Evolutionary conservation across 2,888 invertebrate genomes (phyloP).

Genomic region (Drosophila paracracens): DNA sequence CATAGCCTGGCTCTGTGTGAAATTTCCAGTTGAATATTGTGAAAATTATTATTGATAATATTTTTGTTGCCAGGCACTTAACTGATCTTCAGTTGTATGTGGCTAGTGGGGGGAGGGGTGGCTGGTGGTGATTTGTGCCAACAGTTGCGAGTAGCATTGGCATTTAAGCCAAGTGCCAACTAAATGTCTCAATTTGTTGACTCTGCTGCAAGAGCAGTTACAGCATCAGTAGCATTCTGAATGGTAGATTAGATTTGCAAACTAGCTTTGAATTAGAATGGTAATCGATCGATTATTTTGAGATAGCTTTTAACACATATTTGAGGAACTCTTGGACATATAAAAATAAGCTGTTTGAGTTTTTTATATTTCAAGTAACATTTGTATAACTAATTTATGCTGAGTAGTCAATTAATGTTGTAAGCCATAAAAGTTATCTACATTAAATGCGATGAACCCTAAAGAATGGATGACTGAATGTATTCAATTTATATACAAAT

Average conservation of each 20-base stretch:
- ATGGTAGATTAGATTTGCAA: slow-evolving; percentile 1
- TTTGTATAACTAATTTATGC: not conserved
- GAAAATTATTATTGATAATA: slow-evolving; percentile 78
- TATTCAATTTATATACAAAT: not conserved
- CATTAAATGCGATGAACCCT: not conserved
- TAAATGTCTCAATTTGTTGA: slow-evolving; percentile 62
- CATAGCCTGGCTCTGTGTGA: slow-evolving; percentile 44
- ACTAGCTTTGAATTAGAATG: not conserved
- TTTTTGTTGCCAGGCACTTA: slow-evolving; percentile 62
- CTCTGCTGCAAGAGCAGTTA: slow-evolving; percentile 2
- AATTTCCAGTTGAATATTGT: slow-evolving; percentile 58
- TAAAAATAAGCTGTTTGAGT: not conserved
- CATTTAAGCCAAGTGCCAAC: slow-evolving; percentile 43
- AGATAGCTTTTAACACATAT: not conserved
- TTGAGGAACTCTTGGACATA: not conserved
- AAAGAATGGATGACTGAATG: not conserved
- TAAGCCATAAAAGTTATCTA: no score
- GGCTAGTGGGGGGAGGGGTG: not conserved
- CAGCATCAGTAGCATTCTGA: slow-evolving; percentile 20
- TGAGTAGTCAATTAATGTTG: no score
- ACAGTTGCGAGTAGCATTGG: slow-evolving; percentile 27
- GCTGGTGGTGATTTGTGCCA: not conserved
- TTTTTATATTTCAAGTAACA: not conserved
- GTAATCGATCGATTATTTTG: not conserved
- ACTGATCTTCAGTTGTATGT: slow-evolving; percentile 38